Conservation (phyloP, 1,140 invertebrate species). For the Tetraneura akinire region DNA sequence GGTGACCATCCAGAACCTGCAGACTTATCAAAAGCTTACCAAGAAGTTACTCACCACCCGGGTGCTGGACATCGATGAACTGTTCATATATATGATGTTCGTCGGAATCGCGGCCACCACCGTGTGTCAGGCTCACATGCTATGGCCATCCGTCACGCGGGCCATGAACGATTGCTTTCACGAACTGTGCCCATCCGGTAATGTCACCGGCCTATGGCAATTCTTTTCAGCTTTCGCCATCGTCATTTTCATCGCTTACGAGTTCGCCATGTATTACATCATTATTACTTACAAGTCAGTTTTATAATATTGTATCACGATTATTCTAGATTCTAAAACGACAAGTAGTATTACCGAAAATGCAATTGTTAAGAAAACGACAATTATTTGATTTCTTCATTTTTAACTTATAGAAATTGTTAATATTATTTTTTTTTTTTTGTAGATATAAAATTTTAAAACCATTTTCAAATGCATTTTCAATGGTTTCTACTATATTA, state of each 20-base stretch:
- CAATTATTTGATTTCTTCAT: too few relatives aligned
- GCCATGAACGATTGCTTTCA: conserved; percentile 20
- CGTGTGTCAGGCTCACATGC: background rate
- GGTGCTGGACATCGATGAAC: conserved; percentile 8
- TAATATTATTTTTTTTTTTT: too few relatives aligned
- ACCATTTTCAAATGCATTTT: too few relatives aligned
- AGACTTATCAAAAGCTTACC: background rate
- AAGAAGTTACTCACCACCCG: background rate
- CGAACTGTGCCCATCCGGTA: conserved; percentile 3
- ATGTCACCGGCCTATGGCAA: background rate
- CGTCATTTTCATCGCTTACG: background rate
- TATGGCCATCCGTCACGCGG: conserved; percentile 13
- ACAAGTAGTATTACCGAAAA: too few relatives aligned
- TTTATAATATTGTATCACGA: too few relatives aligned
- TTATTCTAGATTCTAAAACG: too few relatives aligned
- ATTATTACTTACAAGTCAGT: conserved; percentile 30
- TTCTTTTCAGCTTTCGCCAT: background rate
- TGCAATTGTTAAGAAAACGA: too few relatives aligned
- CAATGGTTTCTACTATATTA: too few relatives aligned
- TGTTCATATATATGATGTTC: conserved; percentile 30
- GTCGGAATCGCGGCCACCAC: background rate
- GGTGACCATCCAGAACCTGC: background rate
- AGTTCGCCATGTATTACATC: conserved; percentile 26
- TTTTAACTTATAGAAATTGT: too few relatives aligned
- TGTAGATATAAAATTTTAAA: too few relatives aligned